phyloP scores from a whole-genome alignment of 2,113 vertebrate genomes.

The Melanocharis versteri region DNA sequence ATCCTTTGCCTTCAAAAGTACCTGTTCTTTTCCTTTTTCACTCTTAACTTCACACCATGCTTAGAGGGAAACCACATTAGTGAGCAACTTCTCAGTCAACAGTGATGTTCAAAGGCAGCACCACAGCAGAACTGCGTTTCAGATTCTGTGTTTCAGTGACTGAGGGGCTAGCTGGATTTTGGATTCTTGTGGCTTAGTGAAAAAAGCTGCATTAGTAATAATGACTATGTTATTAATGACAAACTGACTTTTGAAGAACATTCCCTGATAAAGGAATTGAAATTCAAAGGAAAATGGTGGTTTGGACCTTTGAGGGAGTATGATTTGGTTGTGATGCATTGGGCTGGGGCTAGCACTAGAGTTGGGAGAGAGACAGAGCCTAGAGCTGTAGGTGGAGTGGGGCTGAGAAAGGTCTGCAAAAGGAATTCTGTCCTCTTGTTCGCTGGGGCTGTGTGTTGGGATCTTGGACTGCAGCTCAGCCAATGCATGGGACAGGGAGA shows the following conservation, averaged over 20 bases:
- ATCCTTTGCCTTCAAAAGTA: neutral
- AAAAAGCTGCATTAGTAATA: neutral
- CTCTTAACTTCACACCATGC: neutral
- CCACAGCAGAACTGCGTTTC: neutral
- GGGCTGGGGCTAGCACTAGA: neutral
- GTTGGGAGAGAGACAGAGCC: neutral
- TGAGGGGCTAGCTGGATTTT: neutral
- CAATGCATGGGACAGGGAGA: neutral
- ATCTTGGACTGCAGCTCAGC: neutral
- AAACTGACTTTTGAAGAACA: neutral
- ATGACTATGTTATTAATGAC: neutral
- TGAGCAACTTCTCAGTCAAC: neutral
- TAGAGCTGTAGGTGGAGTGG: neutral
- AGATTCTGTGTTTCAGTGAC: neutral
- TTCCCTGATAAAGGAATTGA: neutral
- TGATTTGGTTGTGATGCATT: neutral
- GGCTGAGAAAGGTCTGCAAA: neutral
- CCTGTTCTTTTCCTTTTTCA: neutral
- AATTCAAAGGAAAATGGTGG: neutral
- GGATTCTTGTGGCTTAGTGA: neutral
- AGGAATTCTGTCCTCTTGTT: neutral
- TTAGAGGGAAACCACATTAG: neutral
- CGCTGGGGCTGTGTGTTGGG: neutral
- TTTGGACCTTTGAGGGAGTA: neutral
- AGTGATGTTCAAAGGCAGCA: neutral